Evolutionary conservation across 2,113 vertebrate species (phyloP).

Genomic region (Tragelaphus scriptus): DNA sequence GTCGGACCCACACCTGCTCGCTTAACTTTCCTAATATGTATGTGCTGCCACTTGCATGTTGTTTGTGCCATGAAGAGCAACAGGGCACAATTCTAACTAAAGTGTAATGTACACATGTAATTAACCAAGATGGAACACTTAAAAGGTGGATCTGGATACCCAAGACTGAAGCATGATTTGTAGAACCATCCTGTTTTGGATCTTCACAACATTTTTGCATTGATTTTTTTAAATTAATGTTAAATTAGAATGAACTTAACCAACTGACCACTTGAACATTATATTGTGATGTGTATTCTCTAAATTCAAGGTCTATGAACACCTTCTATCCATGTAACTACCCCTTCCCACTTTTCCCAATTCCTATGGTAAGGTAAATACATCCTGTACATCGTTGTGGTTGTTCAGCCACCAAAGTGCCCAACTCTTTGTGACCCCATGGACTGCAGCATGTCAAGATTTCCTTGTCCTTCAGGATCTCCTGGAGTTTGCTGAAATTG

Average conservation of each 20-base stretch:
- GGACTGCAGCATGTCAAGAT: not conserved
- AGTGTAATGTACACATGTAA: not conserved
- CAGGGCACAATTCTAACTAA: not conserved
- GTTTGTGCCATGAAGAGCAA: not conserved
- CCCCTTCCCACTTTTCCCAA: not conserved
- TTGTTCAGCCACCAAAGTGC: not conserved
- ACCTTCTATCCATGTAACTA: not conserved
- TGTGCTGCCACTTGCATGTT: not conserved
- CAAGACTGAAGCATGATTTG: not conserved
- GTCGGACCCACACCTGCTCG: not conserved
- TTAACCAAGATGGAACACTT: not conserved
- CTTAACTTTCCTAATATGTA: not conserved
- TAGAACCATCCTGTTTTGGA: not conserved
- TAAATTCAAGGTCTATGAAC: not conserved
- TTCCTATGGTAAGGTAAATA: not conserved
- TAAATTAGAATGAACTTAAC: not conserved
- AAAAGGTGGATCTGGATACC: not conserved
- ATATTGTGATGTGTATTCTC: not conserved
- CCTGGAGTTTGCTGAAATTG: not conserved
- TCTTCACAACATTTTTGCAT: not conserved
- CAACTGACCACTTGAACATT: not conserved
- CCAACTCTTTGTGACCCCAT: not conserved
- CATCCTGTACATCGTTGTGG: not conserved
- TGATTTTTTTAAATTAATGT: not conserved
- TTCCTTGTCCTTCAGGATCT: not conserved